Evolutionary conservation across 1,140 invertebrate species (phyloP), one percentile per base, ranked within the genome.

Genomic region (Bombus consobrinus): DNA sequence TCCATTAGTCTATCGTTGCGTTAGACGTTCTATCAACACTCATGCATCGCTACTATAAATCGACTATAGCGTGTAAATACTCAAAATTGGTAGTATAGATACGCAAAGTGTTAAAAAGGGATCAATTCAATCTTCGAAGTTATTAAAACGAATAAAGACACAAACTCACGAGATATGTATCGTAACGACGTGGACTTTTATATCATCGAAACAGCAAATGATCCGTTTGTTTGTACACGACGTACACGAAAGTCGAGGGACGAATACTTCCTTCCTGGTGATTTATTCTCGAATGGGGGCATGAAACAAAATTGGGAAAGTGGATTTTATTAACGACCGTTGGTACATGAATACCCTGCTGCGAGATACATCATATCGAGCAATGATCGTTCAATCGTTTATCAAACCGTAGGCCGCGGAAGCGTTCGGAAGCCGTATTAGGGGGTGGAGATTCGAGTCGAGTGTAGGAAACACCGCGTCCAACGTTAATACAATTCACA

Each of bases 241-340:
- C 22, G n/a, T 53, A 53, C 47, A 53, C 39, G 39, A 47, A 68
- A 47, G 41, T 43, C 32, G 9, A 22, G 13, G 5, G 18, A 57
- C 18, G 13, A 39, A 13, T 15, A 28, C 18, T 59, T 59, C n/a
- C n/a, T 41, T 78, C 22, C 34, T 22, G 34, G 43, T 80, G 64
- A 80, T 80, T 71, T 80, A 69, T 80, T 80, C 71, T 57, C n/a
- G 41, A 34, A 10, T 18, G 15, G 9, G 43, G 15, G 32, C 47
- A 25, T 9, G 18, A 22, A 39, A 41, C 39, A 32, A 57, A 32
- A 25, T 37, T 32, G 68, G 28, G 1, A 41, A 32, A 81, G 18
- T 32, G 53, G 79, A 81, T 81, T 81, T 81, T 72, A 81, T 81
- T 71, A 71, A 72, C 43, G 68, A 72, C 80, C 80, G 15, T 8